These are phyloP conservation scores for Coreius guichenoti DNA, from an alignment of 2,797 vertebrate genomes.

Conservation along the genomic window DNA sequence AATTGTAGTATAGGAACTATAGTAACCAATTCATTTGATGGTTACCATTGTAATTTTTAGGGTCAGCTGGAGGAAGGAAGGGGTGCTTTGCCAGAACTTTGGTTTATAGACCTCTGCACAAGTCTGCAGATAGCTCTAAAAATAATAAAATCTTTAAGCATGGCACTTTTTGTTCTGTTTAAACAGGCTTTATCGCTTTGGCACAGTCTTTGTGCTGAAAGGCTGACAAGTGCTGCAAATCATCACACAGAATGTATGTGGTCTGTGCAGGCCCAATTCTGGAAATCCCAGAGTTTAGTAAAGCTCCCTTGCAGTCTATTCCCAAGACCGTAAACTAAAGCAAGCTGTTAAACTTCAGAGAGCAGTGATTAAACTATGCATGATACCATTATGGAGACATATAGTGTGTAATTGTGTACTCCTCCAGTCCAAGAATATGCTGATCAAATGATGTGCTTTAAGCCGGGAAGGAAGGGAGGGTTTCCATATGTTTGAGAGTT, in stretches of 20 bases:
- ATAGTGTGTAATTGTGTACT: conserved; percentile 25
- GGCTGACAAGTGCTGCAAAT: conserved; percentile 53
- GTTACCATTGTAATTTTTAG: too few species aligned
- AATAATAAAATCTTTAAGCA: not conserved
- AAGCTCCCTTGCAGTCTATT: conserved; percentile 15
- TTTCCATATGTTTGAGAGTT: conserved; percentile 25
- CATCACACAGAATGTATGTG: conserved; percentile 38
- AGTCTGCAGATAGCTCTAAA: not conserved
- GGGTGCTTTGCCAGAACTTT: not conserved
- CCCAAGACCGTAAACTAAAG: conserved; percentile 9
- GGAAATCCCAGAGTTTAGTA: conserved; percentile 36
- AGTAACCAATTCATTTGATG: not conserved
- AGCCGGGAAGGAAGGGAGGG: not conserved
- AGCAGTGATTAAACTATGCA: not conserved
- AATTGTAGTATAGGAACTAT: not conserved
- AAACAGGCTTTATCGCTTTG: conserved; percentile 28
- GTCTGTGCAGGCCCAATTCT: conserved; percentile 19
- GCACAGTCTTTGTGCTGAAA: conserved; percentile 8
- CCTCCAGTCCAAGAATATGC: not conserved
- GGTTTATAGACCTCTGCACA: not conserved
- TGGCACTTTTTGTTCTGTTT: conserved; percentile 17
- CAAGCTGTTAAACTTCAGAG: conserved; percentile 27
- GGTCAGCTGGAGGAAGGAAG: not conserved
- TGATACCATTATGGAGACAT: conserved; percentile 5
- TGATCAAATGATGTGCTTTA: conserved; percentile 16